phyloP scores from a whole-genome alignment of 2,113 vertebrate species.

The Bubo scandiacus region DNA sequence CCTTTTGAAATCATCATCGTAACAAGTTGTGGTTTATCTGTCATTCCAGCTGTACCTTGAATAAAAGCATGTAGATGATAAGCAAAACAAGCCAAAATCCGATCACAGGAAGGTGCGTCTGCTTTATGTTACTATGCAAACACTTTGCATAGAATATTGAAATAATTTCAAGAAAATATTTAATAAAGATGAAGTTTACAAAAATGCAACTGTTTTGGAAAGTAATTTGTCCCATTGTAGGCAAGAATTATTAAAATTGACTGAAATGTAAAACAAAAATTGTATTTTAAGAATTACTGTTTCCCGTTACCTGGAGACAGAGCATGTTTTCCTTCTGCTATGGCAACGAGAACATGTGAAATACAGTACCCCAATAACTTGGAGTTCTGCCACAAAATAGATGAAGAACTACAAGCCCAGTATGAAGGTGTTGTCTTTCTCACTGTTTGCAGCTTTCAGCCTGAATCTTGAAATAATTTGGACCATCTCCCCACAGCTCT shows the following conservation, averaged over 20 bases:
- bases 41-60: not conserved
- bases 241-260: conserved; percentile 53
- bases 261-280: conserved; percentile 53
- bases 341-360: conserved; percentile 60
- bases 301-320: conserved; percentile 68
- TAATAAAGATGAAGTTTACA: not conserved
- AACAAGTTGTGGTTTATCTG: not conserved
- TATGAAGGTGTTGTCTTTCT: not conserved
- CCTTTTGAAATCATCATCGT: not conserved
- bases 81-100: not conserved
- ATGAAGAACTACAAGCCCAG: conserved; percentile 32
- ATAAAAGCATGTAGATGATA: not conserved
- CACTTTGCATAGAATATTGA: not conserved
- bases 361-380: conserved; percentile 51
- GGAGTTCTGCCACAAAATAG: conserved; percentile 61
- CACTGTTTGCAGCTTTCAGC: not conserved
- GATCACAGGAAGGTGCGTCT: not conserved
- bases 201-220: conserved; percentile 47
- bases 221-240: not conserved
- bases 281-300: conserved; percentile 60
- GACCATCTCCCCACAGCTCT: not conserved
- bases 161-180: not conserved
- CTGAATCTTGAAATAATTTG: not conserved
- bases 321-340: conserved; percentile 68
- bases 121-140: not conserved